Evolutionary conservation across 2,888 invertebrate species (phyloP).

Genomic region (Thyatira batis): DNA sequence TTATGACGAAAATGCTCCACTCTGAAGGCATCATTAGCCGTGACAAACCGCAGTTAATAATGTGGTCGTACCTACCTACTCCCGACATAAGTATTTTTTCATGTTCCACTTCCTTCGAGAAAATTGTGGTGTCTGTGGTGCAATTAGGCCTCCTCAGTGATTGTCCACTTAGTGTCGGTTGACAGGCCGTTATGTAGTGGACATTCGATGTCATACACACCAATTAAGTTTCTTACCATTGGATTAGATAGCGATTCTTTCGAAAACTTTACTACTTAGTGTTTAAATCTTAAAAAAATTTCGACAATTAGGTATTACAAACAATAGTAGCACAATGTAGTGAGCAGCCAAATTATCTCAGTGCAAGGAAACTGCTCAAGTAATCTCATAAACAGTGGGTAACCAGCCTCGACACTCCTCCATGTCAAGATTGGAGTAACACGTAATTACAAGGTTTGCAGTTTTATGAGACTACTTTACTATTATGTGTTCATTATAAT

Average conservation of each 20-base stretch:
- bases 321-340: too few relatives aligned
- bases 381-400: background rate
- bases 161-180: conserved; percentile 37
- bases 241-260: too few relatives aligned
- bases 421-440: background rate
- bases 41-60: conserved; percentile 26
- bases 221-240: too few relatives aligned
- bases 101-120: conserved; percentile 49
- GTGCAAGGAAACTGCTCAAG: background rate
- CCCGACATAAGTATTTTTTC: conserved; percentile 28
- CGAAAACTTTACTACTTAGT: too few relatives aligned
- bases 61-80: background rate
- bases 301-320: too few relatives aligned
- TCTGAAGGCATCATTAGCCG: background rate
- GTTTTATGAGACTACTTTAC: conserved; percentile 5
- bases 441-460: conserved; percentile 8
- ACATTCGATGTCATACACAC: conserved; percentile 3
- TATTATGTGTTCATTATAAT: background rate
- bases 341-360: too few relatives aligned
- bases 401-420: background rate
- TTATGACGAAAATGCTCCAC: background rate
- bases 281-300: too few relatives aligned
- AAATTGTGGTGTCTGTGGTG: conserved; percentile 47
- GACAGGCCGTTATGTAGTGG: conserved; percentile 20
- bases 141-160: conserved; percentile 45